These are phyloP conservation scores for Chlorospingus flavigularis DNA, from an alignment of 2,797 vertebrate genomes.

Conservation along the genomic window DNA sequence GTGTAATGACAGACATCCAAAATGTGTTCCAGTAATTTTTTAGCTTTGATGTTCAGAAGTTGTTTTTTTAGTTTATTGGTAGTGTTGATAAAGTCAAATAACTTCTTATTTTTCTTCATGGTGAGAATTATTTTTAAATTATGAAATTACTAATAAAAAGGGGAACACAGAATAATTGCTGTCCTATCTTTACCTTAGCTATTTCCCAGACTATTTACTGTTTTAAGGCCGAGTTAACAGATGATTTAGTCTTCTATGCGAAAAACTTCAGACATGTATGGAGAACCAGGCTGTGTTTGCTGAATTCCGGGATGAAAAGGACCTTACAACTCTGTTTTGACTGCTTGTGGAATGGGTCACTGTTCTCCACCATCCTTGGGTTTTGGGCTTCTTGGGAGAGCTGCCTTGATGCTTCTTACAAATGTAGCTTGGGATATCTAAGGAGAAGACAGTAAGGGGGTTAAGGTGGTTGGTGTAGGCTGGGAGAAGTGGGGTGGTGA, in stretches of 20 bases:
- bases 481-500: background rate
- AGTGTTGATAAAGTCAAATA: background rate
- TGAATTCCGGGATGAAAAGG: background rate
- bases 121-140: background rate
- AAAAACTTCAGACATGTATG: accelerated
- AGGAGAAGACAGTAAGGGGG: background rate
- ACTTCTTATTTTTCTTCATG: background rate
- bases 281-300: background rate
- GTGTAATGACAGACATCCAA: background rate
- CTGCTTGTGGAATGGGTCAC: background rate
- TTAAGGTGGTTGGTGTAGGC: background rate
- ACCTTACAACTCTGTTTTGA: background rate
- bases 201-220: background rate
- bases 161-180: background rate
- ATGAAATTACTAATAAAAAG: background rate
- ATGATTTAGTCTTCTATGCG: background rate
- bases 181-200: background rate
- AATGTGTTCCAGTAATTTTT: background rate
- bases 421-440: background rate
- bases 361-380: background rate
- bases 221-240: background rate
- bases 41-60: background rate
- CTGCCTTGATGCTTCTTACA: background rate
- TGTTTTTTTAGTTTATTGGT: background rate
- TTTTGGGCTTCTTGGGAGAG: background rate